Evolutionary conservation across 2,888 invertebrate genomes (phyloP).

Genomic region (Tachystola acroxantha): DNA sequence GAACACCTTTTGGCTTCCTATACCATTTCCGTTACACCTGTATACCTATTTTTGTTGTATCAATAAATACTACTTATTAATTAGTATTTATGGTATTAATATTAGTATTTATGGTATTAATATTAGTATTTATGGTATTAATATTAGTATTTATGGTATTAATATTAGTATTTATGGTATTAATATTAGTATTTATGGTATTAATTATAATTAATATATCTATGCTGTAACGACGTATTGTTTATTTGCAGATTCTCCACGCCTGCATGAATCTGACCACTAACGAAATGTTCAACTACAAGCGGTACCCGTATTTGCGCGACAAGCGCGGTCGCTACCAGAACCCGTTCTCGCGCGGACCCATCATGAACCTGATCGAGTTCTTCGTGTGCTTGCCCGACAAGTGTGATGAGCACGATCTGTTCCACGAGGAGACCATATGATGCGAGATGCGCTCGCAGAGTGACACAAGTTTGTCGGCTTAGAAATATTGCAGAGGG

Average conservation of each 20-base stretch:
- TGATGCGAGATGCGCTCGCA: constrained; percentile 43
- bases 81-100: too few species aligned
- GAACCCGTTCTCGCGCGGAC: constrained; percentile 95
- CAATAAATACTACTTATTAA: too few species aligned
- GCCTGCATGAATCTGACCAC: constrained; percentile 96
- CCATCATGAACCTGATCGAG: constrained; percentile 91
- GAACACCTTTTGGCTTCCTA: too few species aligned
- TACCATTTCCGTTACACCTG: too few species aligned
- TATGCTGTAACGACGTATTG: too few species aligned
- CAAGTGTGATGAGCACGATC: constrained; percentile 85
- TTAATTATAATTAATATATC: too few species aligned
- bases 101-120: too few species aligned
- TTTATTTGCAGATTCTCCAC: constrained; percentile 85
- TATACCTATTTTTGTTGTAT: too few species aligned
- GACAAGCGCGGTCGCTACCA: constrained; percentile 93
- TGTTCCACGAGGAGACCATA: constrained; percentile 81
- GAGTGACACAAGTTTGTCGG: constrained; percentile 15
- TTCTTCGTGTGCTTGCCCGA: constrained; percentile 93
- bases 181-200: too few species aligned
- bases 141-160: too few species aligned
- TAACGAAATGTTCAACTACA: constrained; percentile 96
- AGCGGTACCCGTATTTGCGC: constrained; percentile 92
- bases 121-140: too few species aligned
- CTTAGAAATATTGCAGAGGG: constrained; percentile 1
- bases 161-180: too few species aligned